Evolutionary conservation across 2,888 invertebrate genomes (phyloP).

Genomic region (Erynnis tages): DNA sequence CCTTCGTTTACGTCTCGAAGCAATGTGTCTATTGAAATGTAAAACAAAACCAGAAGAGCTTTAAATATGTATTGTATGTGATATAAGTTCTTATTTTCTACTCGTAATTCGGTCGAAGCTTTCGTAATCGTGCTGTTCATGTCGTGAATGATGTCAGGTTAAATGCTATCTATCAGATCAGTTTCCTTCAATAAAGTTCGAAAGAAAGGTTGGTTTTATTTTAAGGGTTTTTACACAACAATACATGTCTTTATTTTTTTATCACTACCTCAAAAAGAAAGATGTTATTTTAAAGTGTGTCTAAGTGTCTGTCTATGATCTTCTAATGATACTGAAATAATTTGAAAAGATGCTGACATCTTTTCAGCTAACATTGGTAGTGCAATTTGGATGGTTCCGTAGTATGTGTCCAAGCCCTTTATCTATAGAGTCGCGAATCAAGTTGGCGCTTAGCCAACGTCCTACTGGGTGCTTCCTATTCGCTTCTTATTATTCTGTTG

Average conservation of each 20-base stretch:
- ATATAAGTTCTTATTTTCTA: slow-evolving; percentile 6
- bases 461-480: slow-evolving; percentile 19
- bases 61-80: slow-evolving; percentile 7
- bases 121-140: slow-evolving; percentile 15
- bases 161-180: slow-evolving; percentile 10
- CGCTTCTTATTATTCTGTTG: slow-evolving; percentile 11
- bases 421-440: background rate
- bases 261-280: too few species aligned
- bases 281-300: too few species aligned
- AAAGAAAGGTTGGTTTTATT: slow-evolving; percentile 3
- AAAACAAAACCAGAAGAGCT: background rate
- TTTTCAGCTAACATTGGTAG: too few species aligned
- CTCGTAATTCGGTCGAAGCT: slow-evolving; percentile 19
- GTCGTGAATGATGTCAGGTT: slow-evolving; percentile 3
- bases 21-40: slow-evolving; percentile 3
- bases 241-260: too few species aligned
- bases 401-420: background rate
- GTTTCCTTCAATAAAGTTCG: slow-evolving; percentile 15
- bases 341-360: too few species aligned
- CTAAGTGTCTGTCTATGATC: too few species aligned
- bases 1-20: background rate
- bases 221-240: too few species aligned
- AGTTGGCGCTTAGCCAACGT: slow-evolving; percentile 16
- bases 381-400: too few species aligned
- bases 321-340: too few species aligned